Percentiles rank a stretch among this genome's conserved stretches.
Evolutionary conservation across 2,797 vertebrate species (phyloP).

Genomic region (Melanotaenia nigrans): DNA sequence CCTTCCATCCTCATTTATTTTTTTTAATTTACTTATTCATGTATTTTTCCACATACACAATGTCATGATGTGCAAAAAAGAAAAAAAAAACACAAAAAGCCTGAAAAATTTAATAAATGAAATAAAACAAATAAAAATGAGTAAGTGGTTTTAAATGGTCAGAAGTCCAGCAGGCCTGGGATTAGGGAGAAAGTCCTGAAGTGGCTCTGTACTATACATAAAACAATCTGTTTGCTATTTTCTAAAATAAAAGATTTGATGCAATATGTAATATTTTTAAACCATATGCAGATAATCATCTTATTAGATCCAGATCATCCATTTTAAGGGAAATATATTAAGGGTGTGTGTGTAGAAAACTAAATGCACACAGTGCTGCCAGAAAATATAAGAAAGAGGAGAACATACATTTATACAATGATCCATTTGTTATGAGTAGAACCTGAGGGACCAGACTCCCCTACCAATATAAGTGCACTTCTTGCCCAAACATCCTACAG

Average conservation of each 20-base stretch:
- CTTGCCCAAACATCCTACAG: slow-evolving; percentile 12
- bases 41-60: too few species aligned
- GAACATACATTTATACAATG: not conserved
- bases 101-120: too few species aligned
- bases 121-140: not conserved
- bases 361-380: slow-evolving; percentile 4
- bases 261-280: not conserved
- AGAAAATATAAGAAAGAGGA: not conserved
- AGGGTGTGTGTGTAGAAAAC: slow-evolving; percentile 2
- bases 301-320: not conserved
- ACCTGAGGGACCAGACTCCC: not conserved
- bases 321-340: slow-evolving; percentile 6
- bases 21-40: too few species aligned
- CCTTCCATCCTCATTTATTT: too few species aligned
- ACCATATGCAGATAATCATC: slow-evolving; percentile 2
- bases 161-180: not conserved
- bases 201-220: not conserved
- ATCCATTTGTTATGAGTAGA: not conserved
- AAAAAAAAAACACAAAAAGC: too few species aligned
- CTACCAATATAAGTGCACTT: not conserved
- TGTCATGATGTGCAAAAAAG: too few species aligned
- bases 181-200: not conserved
- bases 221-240: too few species aligned
- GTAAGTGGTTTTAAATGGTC: not conserved
- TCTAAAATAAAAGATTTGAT: too few species aligned